Conservation (phyloP, 2,888 invertebrate genomes). For the Megamerina dolium region DNA sequence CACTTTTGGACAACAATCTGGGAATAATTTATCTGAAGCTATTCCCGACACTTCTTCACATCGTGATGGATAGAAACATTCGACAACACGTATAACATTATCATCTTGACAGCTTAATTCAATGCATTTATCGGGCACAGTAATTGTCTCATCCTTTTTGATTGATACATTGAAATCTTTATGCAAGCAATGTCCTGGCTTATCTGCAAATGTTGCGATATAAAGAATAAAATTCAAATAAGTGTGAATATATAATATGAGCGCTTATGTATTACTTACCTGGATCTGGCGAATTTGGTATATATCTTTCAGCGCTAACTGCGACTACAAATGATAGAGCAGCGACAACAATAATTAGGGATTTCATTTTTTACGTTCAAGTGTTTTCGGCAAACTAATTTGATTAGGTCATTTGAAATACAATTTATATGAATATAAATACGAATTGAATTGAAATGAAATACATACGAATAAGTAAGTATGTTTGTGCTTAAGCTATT, state of each 20-base stretch:
- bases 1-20: constrained; percentile 22
- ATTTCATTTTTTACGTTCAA: too few species aligned
- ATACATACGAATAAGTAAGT: too few species aligned
- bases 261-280: background rate
- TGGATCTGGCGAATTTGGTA: constrained; percentile 10
- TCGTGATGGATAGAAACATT: constrained; percentile 7
- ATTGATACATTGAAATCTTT: constrained; percentile 30
- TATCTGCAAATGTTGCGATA: too few species aligned
- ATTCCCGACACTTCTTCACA: constrained; percentile 1
- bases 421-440: too few species aligned
- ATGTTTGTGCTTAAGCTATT: too few species aligned
- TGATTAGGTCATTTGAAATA: too few species aligned
- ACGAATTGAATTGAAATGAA: too few species aligned
- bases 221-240: too few species aligned
- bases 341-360: too few species aligned
- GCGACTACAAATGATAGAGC: background rate
- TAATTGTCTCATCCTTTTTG: constrained; percentile 22
- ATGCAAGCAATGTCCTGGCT: constrained; percentile 28
- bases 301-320: background rate
- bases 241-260: too few species aligned
- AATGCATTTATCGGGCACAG: constrained; percentile 16
- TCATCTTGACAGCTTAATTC: constrained; percentile 7
- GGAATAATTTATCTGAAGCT: constrained; percentile 27
- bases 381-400: too few species aligned
- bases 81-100: constrained; percentile 3